phyloP scores from a whole-genome alignment of 2,797 vertebrate genomes.

The Rhincodon typus region DNA sequence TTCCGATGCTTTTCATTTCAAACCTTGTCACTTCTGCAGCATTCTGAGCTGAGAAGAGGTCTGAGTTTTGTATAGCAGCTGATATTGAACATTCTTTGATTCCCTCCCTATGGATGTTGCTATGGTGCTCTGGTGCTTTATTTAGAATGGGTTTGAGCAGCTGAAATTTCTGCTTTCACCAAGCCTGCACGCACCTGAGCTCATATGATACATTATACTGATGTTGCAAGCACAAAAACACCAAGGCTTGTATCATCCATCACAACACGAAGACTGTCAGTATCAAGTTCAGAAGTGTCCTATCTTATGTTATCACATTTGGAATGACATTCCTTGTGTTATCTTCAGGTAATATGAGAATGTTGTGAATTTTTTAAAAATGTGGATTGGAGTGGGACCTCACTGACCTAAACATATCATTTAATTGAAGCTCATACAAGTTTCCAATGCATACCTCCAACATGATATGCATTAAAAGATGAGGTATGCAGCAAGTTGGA shows the following conservation, averaged over 20 bases:
- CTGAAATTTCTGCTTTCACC: background rate
- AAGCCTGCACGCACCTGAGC: background rate
- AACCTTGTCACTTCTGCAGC: background rate
- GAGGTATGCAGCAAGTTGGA: background rate
- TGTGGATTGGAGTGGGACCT: background rate
- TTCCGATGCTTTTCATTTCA: background rate
- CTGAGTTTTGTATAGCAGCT: background rate
- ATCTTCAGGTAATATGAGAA: no score
- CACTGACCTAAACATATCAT: background rate
- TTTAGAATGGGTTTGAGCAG: conserved; percentile 2
- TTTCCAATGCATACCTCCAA: background rate
- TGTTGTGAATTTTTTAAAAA: background rate
- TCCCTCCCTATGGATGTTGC: background rate
- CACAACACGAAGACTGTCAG: no score
- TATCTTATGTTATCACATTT: no score
- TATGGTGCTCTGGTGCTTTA: conserved; percentile 3
- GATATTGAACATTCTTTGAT: background rate
- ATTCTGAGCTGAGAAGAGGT: background rate
- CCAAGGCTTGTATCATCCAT: background rate
- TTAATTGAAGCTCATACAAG: background rate
- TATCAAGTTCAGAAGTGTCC: background rate
- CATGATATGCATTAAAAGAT: background rate
- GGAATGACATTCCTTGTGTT: no score
- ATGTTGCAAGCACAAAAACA: no score
- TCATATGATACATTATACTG: background rate